Base-by-base conservation (phyloP, 2,113 vertebrate genomes). In the Pluvialis apricaria region DNA sequence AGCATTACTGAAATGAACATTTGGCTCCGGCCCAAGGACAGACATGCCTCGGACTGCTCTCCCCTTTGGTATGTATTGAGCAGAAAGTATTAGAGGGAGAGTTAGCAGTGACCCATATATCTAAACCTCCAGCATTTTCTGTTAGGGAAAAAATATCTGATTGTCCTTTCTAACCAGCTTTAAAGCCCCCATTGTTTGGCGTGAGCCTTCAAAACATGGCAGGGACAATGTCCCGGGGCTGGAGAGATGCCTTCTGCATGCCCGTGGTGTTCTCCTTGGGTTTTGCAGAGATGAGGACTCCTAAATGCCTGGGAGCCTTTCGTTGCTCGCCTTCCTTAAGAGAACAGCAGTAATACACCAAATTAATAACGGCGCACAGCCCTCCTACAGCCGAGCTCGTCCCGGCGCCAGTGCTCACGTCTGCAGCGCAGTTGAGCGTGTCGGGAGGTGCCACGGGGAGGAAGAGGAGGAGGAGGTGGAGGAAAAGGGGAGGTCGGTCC, bases 71-170 rank as follows among this genome's bases (percentile, higher is more conserved):
- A 88, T 82, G 73, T 91, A 91, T 96, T 3, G 93, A 94, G 84
- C 88, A 97, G 88, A 94, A 83, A 66, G 80, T 93, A 70, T 94
- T 95, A 90, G 61, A 96, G 64, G 55, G 68, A 94, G 66, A 92
- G 91, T 61, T 90, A 86, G 66, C 89, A 82, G 78, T 95, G 89
- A 96, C 93, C 94, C 91, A 85, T 77, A 66, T 80, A 92, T 80
- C 66, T 80, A 83, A 91, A 91, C 71, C 75, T 85, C 82, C 16
- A 77, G 76, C 71, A 71, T 88, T 95, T 95, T 87, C 93, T 85
- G 44, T 73, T 91, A 90, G 94, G 77, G 89, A 83, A 96, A 94
- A 96, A 94, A 68, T 87, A 91, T 92, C 71, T 42, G 84, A 94
- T 85, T 92, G 89, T 92, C 91, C 92, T 93, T 76, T 92, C 76